phyloP scores from a whole-genome alignment of 2,888 invertebrate genomes.

The Agonum fuliginosum region DNA sequence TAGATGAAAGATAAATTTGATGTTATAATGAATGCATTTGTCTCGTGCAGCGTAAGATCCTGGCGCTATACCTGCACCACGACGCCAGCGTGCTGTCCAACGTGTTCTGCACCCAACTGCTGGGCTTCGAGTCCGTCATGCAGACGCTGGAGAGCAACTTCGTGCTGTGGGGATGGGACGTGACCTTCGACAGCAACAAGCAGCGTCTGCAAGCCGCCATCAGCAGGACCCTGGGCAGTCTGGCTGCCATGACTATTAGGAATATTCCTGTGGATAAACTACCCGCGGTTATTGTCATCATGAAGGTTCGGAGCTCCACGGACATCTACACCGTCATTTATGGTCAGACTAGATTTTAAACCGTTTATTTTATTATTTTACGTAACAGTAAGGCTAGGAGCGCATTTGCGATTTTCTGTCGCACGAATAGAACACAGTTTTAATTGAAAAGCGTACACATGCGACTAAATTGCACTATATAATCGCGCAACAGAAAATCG shows the following conservation, averaged over 20 bases:
- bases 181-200: conserved; percentile 91
- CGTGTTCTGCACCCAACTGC: conserved; percentile 96
- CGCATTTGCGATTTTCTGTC: too few species aligned
- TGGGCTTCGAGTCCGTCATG: conserved; percentile 93
- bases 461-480: background rate
- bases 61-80: conserved; percentile 97
- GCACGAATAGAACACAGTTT: too few species aligned
- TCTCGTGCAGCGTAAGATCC: conserved; percentile 85
- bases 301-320: conserved; percentile 89
- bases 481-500: too few species aligned
- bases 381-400: too few species aligned
- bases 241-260: conserved; percentile 89
- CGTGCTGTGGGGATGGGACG: conserved; percentile 97
- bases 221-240: conserved; percentile 84
- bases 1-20: too few species aligned
- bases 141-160: conserved; percentile 93
- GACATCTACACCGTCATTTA: conserved; percentile 94
- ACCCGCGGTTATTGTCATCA: conserved; percentile 92
- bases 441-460: too few species aligned
- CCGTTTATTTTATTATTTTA: conserved; percentile 15
- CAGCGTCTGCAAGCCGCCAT: conserved; percentile 85
- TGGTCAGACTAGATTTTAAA: conserved; percentile 75
- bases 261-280: conserved; percentile 90
- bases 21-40: conserved; percentile 50
- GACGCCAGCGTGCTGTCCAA: conserved; percentile 96